A percentile compares a stretch with the other conserved stretches of the same genome.
Evolutionary conservation across 30 jellyfish, hydroid and myxozoan genomes (phyloP).

Genomic region (Catostylus mosaicus): DNA sequence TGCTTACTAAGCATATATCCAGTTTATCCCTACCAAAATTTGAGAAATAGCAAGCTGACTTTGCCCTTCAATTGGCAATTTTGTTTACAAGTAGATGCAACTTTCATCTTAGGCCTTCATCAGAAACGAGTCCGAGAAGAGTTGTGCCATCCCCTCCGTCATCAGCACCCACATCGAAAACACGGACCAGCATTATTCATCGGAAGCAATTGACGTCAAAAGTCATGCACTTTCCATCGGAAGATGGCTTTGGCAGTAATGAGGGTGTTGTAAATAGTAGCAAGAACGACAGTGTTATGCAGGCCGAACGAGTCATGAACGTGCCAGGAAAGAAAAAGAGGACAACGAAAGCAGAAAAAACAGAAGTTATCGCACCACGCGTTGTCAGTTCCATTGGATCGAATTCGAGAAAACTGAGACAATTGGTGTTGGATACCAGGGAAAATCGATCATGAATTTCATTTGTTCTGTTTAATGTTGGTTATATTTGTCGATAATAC

Average conservation of each 20-base stretch:
- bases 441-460: conserved; percentile 10
- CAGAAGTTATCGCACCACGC: conserved; percentile 35
- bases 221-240: conserved; percentile 15
- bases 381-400: conserved; percentile 22
- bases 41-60: too few species aligned
- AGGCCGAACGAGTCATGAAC: not conserved
- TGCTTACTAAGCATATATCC: too few species aligned
- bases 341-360: not conserved
- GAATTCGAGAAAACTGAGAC: conserved; percentile 47
- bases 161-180: conserved; percentile 43
- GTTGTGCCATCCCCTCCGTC: conserved; percentile 61
- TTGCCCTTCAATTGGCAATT: too few species aligned
- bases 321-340: not conserved
- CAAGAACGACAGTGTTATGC: not conserved
- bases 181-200: conserved; percentile 27
- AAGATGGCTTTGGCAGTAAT: not conserved
- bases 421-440: conserved; percentile 38
- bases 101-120: not conserved
- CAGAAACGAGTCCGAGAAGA: conserved; percentile 5
- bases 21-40: too few species aligned
- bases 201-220: conserved; percentile 37
- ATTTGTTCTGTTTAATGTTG: too few species aligned
- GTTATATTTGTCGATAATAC: too few species aligned
- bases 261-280: not conserved
- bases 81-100: too few species aligned